Evolutionary conservation across 2,113 vertebrate species (phyloP).

Genomic region (Eublepharis macularius): DNA sequence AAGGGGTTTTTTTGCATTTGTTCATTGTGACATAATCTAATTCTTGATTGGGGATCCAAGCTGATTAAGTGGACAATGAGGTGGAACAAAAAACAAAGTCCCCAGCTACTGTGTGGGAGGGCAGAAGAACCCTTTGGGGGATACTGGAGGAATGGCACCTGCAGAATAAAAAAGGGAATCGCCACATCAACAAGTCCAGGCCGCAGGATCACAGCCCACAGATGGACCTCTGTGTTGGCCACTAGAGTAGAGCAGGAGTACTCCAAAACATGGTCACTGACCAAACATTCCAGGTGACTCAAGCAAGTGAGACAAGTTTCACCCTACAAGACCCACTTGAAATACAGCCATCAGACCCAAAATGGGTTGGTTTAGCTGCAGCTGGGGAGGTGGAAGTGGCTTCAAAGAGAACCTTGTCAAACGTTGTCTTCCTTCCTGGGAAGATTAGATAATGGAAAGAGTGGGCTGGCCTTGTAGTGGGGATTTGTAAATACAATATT

Average conservation of each 20-base stretch:
- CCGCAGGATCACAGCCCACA: not conserved
- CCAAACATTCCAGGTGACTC: not conserved
- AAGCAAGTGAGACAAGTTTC: not conserved
- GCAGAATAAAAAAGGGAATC: not conserved
- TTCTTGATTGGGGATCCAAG: not conserved
- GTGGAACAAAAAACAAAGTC: not conserved
- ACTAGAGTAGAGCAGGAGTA: not conserved
- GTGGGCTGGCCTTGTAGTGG: too few species aligned
- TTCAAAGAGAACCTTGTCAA: too few species aligned
- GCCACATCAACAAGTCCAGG: not conserved
- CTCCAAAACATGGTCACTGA: not conserved
- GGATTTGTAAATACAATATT: too few species aligned
- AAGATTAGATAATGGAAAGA: too few species aligned
- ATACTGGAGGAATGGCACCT: not conserved
- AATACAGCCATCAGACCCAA: conserved; percentile 23
- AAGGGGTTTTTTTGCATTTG: not conserved
- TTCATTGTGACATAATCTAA: not conserved
- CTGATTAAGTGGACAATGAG: not conserved
- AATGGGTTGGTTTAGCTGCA: not conserved
- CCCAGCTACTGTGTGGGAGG: too few species aligned
- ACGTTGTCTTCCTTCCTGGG: too few species aligned
- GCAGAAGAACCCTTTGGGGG: not conserved
- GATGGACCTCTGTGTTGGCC: rapidly evolving
- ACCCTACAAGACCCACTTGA: not conserved
- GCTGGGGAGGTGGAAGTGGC: not conserved